A percentile compares a stretch with the other conserved stretches of the same genome.
Evolutionary conservation across 2,797 vertebrate species (phyloP).

Genomic region (Siniperca obscura): DNA sequence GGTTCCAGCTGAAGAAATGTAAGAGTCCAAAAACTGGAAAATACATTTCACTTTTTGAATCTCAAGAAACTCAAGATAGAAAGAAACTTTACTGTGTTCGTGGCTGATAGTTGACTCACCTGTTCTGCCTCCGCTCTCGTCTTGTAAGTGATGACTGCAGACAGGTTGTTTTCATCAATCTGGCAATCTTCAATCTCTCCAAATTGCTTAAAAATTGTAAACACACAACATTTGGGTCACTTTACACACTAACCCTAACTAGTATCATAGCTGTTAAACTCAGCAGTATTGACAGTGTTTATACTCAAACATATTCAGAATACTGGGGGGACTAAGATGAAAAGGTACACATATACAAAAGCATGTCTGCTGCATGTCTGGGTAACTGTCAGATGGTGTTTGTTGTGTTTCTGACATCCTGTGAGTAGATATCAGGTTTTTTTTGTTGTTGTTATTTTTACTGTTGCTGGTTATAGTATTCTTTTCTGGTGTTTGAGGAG

Average conservation of each 20-base stretch:
- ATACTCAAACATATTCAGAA: background rate
- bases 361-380: background rate
- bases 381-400: background rate
- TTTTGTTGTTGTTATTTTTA: background rate
- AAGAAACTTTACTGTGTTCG: background rate
- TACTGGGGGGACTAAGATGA: background rate
- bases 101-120: constrained; percentile 74
- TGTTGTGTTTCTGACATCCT: background rate
- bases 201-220: constrained; percentile 90
- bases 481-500: background rate
- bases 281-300: background rate
- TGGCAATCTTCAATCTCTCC: constrained; percentile 98
- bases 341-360: background rate
- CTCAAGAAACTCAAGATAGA: background rate
- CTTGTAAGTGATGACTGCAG: constrained; percentile 93
- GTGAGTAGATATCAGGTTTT: background rate
- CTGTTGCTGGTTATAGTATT: background rate
- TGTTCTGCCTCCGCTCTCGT: constrained; percentile 94
- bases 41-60: background rate
- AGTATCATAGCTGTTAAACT: background rate
- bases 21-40: background rate
- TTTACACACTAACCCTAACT: background rate
- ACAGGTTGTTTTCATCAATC: constrained; percentile 90
- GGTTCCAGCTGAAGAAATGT: background rate
- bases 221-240: constrained; percentile 49